A percentile compares a stretch with the other conserved stretches of the same genome.
These are phyloP conservation scores for Callyntrura guangdongensis DNA, from an alignment of 2,888 invertebrate genomes.

Conservation along the genomic window DNA sequence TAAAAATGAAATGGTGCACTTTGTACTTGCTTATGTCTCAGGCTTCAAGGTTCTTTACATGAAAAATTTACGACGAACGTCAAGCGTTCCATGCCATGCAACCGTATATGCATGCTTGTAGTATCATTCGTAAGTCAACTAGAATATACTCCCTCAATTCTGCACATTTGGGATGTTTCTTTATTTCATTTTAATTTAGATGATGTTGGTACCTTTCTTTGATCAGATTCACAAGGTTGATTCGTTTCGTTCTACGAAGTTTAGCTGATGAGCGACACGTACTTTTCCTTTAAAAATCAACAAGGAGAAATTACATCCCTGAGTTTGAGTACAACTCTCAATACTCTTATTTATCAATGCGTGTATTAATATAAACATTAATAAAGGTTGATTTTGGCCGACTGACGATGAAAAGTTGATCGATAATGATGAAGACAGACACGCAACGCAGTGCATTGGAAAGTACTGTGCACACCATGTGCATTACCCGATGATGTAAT, in stretches of 20 bases:
- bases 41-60: too few species aligned
- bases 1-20: too few species aligned
- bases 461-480: not conserved
- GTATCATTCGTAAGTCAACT: too few species aligned
- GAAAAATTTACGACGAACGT: too few species aligned
- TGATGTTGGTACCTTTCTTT: not conserved
- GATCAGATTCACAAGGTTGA: too few species aligned
- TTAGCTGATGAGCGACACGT: not conserved
- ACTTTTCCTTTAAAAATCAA: not conserved
- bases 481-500: slow-evolving; percentile 43
- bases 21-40: too few species aligned
- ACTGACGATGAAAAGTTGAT: slow-evolving; percentile 8
- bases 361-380: slow-evolving; percentile 4
- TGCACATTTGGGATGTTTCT: too few species aligned
- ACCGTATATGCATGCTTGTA: too few species aligned
- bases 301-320: not conserved
- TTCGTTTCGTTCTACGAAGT: too few species aligned
- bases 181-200: not conserved
- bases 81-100: too few species aligned
- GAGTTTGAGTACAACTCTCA: not conserved
- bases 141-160: too few species aligned
- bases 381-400: not conserved
- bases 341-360: not conserved
- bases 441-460: not conserved
- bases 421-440: not conserved